phyloP scores from a whole-genome alignment of 2,888 invertebrate genomes.

The Desoria tigrina region DNA sequence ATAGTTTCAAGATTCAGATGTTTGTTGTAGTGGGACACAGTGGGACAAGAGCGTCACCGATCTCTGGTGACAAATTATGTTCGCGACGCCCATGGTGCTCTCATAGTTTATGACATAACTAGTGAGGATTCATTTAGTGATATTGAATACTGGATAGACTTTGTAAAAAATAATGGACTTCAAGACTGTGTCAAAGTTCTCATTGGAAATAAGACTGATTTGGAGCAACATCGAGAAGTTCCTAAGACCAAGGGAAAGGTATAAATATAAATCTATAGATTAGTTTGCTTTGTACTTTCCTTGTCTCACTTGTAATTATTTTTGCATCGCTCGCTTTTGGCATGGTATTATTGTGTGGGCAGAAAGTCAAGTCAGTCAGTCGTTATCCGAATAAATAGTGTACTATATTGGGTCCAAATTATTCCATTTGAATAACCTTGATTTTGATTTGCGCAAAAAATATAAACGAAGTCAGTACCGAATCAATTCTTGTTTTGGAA shows the following conservation, averaged over 20 bases:
- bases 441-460: no score
- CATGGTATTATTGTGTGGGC: no score
- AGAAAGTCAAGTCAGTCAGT: no score
- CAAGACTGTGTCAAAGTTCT: slow-evolving; percentile 47
- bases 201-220: slow-evolving; percentile 49
- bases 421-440: no score
- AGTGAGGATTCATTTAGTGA: slow-evolving; percentile 38
- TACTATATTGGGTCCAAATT: no score
- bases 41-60: slow-evolving; percentile 43
- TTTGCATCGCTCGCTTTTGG: no score
- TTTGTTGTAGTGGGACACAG: slow-evolving; percentile 8
- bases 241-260: slow-evolving; percentile 38
- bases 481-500: no score
- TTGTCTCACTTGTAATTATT: no score
- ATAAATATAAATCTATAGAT: no score
- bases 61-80: slow-evolving; percentile 50
- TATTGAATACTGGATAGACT: slow-evolving; percentile 49
- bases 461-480: no score
- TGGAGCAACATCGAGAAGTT: slow-evolving; percentile 42
- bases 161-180: slow-evolving; percentile 44
- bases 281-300: no score
- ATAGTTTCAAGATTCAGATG: background rate
- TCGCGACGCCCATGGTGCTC: slow-evolving; percentile 47
- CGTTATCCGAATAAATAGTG: background rate
- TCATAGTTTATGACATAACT: slow-evolving; percentile 50